A percentile compares a stretch with the other conserved stretches of the same genome.
Evolutionary conservation across 2,113 vertebrate genomes (phyloP).

Genomic region (Carassius carassius): DNA sequence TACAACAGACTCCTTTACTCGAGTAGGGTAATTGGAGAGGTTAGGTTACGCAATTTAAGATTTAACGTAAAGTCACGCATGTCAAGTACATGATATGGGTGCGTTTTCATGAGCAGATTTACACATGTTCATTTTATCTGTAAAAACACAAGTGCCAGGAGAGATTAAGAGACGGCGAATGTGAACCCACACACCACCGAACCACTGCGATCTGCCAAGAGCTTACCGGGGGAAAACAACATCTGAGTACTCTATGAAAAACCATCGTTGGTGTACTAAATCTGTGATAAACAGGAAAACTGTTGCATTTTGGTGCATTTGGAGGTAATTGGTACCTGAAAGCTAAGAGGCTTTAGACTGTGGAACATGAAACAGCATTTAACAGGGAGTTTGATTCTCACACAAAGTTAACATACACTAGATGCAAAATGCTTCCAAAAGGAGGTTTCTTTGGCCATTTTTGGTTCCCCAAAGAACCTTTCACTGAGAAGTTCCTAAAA

Average conservation of each 20-base stretch:
- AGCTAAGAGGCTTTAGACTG: not conserved
- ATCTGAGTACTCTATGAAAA: conserved; percentile 17
- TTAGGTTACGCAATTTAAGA: conserved; percentile 5
- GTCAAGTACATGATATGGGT: conserved; percentile 32
- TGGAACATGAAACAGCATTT: not conserved
- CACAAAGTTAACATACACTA: not conserved
- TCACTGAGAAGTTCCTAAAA: no score
- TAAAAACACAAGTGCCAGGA: conserved; percentile 36
- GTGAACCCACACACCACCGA: conserved; percentile 34
- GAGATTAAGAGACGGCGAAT: conserved; percentile 32
- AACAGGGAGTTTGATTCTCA: not conserved
- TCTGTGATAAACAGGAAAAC: conserved; percentile 15
- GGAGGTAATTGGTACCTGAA: not conserved
- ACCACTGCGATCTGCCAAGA: conserved; percentile 19
- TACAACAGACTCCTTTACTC: not conserved
- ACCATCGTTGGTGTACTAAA: not conserved
- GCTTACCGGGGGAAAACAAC: conserved; percentile 2
- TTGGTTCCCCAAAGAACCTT: not conserved
- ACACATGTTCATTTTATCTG: conserved; percentile 46
- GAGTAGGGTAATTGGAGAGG: conserved; percentile 4
- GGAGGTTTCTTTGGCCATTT: not conserved
- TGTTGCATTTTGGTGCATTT: not conserved
- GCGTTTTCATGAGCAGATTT: conserved; percentile 42
- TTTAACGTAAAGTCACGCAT: conserved; percentile 36
- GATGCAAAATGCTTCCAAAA: not conserved